Base-by-base conservation (phyloP, 2,113 vertebrate genomes). In the Periophthalmus modestus region DNA sequence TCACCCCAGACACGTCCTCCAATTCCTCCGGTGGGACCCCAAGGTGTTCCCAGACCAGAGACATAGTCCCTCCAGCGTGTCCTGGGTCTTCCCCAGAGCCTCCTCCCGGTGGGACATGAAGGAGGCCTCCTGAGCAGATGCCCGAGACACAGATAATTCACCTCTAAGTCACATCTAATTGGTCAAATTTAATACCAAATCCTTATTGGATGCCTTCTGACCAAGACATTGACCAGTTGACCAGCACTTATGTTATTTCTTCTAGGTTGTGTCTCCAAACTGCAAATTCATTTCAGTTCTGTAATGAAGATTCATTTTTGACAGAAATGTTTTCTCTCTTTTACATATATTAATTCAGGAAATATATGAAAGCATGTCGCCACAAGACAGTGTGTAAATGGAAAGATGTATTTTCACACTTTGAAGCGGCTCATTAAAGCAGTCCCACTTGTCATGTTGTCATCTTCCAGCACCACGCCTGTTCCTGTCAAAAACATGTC, bases 341-440 rank as follows among this genome's bases (percentile, higher is more conserved):
- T 3, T 21, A 11, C 11, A 9, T 62, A 19, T 10, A 34, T 62
- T 34, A 18, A 34, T 34, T 62, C 28, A 62, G 59, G 16, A 34
- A 19, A 61, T 61, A 23, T 57, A 61, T 33, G 23, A 63, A 36
- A n/a, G 16, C 15, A 36, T 36, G 61, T 63, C 33, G 15, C 69
- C 65, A 13, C 16, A 18, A 15, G 16, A 52, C 23, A 48, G 15
- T n/a, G 18, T 71, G 69, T 67, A 77, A 77, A 74, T 67, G 75
- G 59, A 69, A 34, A 10, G 19, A 68, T 82, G 72, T 75, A 67
- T 75, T 87, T 83, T 76, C 59, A 69, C 52, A 59, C 57, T 59
- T 69, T 52, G 23, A 66, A 67, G 21, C 39, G 10, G 33, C 39
- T 82, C 63, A 79, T 82, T 80, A 82, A 75, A 83, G 81, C 13